Base-by-base conservation (phyloP, 1,140 invertebrate genomes). In the Zaprionus vittiger region DNA sequence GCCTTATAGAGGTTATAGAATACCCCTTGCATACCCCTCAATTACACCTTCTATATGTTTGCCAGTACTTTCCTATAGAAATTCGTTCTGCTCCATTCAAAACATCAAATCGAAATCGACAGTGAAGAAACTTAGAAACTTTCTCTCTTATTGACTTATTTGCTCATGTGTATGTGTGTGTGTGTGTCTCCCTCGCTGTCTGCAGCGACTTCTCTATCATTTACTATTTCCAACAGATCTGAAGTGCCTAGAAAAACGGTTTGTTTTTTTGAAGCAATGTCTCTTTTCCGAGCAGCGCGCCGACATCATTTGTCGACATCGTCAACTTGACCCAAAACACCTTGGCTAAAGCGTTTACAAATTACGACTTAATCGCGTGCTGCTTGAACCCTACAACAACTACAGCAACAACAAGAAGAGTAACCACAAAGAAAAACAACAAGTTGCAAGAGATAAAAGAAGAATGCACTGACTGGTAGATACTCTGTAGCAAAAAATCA, bases 341-440 rank as follows among this genome's bases (percentile, higher is more conserved):
- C 82, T 84, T 78, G 83, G 73, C 79, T 79, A 83, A 84, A 80
- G 68, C 71, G 62, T 83, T 83, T 83, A 85, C 81, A 85, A 84
- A 83, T 84, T 80, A 85, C 81, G 81, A 73, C 82, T 84, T 84
- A 84, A 84, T 84, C 82, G 82, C 82, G 82, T 83, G 82, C 81
- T 83, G 81, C 71, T 81, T 83, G 81, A 83, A 75, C 79, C 70
- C 75, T 49, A 55, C 66, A 63, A 71, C 67, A 71, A 63, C 63
- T 47, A 41, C 62, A 38, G 41, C 38, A 60, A 55, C 34, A 31
- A 56, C 20, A 73, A 34, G 37, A 70, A 74, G 31, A 26, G 41
- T 75, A 71, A 44, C 67, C 69, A 71, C 71, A 44, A 24, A 34
- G 28, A 34, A 15, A 47, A 38, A 57, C 47, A 72, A 72, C 34